These are phyloP conservation scores for Adelognathus sp. DNA, from an alignment of 2,888 invertebrate genomes.

Conservation along the genomic window DNA sequence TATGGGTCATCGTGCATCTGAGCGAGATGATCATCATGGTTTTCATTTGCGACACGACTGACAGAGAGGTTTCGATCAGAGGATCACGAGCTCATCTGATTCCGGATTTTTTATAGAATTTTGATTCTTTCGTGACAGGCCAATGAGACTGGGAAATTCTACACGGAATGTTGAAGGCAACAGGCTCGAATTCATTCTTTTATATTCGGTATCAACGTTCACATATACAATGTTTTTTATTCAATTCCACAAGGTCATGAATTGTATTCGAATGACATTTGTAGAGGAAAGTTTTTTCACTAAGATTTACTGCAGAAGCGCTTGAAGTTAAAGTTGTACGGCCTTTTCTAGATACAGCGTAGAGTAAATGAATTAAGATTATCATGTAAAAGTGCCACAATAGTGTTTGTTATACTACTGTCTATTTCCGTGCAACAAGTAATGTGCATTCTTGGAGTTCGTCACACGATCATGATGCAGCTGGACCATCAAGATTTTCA, in stretches of 20 bases:
- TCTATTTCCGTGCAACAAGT: constrained; percentile 22
- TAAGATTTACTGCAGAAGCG: constrained; percentile 34
- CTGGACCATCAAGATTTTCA: background rate
- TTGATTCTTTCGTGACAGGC: constrained; percentile 2
- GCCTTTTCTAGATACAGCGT: constrained; percentile 28
- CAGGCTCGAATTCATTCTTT: background rate
- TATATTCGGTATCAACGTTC: constrained; percentile 13
- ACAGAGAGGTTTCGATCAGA: too few relatives aligned
- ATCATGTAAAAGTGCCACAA: background rate
- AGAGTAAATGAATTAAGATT: constrained; percentile 13
- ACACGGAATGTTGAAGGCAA: constrained; percentile 22
- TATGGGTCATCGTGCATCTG: too few relatives aligned
- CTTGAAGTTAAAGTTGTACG: constrained; percentile 41
- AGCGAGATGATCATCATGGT: too few relatives aligned
- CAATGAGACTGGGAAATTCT: constrained; percentile 32
- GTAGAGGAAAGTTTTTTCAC: constrained; percentile 29
- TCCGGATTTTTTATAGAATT: background rate
- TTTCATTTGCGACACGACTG: too few relatives aligned
- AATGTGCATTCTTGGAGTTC: constrained; percentile 14
- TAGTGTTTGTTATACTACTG: background rate
- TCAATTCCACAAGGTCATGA: background rate
- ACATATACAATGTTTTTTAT: background rate
- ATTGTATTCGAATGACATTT: background rate
- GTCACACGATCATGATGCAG: constrained; percentile 45
- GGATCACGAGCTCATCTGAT: too few relatives aligned